Conservation (phyloP, 2,888 invertebrate species). For the Drosophila colorata region DNA sequence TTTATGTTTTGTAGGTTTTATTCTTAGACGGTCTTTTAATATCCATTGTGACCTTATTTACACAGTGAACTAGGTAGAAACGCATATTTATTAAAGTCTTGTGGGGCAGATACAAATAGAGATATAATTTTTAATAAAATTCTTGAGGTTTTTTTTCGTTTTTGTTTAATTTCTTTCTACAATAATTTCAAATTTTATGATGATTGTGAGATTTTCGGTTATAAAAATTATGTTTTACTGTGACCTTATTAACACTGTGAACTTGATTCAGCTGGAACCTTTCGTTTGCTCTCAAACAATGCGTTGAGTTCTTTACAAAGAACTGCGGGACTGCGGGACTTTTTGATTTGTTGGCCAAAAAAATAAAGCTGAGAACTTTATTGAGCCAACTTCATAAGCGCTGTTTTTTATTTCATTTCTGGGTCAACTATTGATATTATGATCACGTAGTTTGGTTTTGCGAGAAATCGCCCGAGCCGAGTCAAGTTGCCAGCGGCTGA, state of each 20-base stretch:
- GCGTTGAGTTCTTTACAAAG: constrained; percentile 34
- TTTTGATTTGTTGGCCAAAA: constrained; percentile 32
- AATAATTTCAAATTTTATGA: background rate
- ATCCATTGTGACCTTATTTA: constrained; percentile 15
- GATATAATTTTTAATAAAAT: background rate
- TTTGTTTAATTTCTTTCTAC: background rate
- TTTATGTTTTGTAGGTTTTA: constrained; percentile 3
- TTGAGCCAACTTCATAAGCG: constrained; percentile 30
- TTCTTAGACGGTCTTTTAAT: background rate
- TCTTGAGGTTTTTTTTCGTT: too few species aligned
- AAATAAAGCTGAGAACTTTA: constrained; percentile 35
- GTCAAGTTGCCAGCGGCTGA: constrained; percentile 29
- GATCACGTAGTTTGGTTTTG: constrained; percentile 71
- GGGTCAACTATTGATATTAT: constrained; percentile 81
- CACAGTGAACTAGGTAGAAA: background rate
- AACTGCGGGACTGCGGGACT: constrained; percentile 13
- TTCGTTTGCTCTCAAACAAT: constrained; percentile 37
- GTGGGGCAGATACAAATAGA: background rate
- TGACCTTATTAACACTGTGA: constrained; percentile 32
- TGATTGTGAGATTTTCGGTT: constrained; percentile 1
- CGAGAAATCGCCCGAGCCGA: constrained; percentile 69
- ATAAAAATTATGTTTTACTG: constrained; percentile 16
- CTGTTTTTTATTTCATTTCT: constrained; percentile 43
- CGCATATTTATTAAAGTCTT: background rate
- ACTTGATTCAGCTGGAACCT: constrained; percentile 12